These are phyloP conservation scores for Lasioglossum marginatum DNA, from an alignment of 2,888 invertebrate species.

Conservation along the genomic window DNA sequence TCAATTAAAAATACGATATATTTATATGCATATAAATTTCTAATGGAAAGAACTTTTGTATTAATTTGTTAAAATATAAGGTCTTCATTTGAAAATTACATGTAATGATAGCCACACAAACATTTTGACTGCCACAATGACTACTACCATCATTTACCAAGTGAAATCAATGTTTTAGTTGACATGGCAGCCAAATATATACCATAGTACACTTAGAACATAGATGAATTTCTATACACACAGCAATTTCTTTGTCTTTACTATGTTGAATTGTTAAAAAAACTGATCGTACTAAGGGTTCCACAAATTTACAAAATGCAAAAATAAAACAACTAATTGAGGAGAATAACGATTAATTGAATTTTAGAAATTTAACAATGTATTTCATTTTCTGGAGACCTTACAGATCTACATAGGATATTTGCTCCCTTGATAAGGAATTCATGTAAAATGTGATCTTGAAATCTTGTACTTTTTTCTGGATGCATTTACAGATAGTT, in stretches of 20 bases:
- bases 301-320: conserved; percentile 26
- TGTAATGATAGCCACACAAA: conserved; percentile 17
- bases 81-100: conserved; percentile 28
- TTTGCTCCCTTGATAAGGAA: conserved; percentile 45
- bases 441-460: conserved; percentile 48
- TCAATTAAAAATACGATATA: conserved; percentile 29
- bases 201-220: background rate
- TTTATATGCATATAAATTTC: conserved; percentile 50
- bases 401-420: conserved; percentile 27
- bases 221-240: conserved; percentile 43
- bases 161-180: conserved; percentile 20
- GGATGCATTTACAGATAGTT: conserved; percentile 53
- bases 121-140: conserved; percentile 33
- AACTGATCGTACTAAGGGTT: conserved; percentile 35
- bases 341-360: conserved; percentile 23
- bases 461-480: conserved; percentile 49
- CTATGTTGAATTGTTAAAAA: conserved; percentile 1
- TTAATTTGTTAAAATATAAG: conserved; percentile 54
- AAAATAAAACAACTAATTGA: conserved; percentile 23
- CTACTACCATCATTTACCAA: conserved; percentile 12
- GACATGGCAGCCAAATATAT: conserved; percentile 25
- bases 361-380: conserved; percentile 21
- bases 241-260: conserved; percentile 33
- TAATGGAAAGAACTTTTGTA: conserved; percentile 51
- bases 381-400: conserved; percentile 24